phyloP scores from a whole-genome alignment of 2,888 invertebrate genomes.

The Muschampia plurimacula region DNA sequence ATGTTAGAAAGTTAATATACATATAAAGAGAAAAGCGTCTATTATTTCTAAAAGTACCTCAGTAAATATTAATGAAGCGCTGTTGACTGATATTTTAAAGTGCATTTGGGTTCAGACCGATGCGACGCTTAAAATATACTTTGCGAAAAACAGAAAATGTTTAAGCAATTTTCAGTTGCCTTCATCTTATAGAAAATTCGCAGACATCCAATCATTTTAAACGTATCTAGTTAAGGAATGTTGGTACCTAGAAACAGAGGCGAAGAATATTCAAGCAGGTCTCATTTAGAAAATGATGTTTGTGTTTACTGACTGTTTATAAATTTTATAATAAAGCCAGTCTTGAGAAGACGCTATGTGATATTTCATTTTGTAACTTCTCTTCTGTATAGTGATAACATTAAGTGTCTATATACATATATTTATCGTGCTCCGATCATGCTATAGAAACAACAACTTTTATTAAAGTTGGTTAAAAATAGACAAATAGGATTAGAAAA shows the following conservation, averaged over 20 bases:
- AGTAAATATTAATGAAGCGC: not conserved
- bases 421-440: no score
- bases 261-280: constrained; percentile 6
- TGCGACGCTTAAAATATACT: constrained; percentile 11
- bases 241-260: constrained; percentile 9
- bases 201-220: constrained; percentile 36
- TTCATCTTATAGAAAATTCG: constrained; percentile 22
- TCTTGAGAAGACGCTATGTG: not conserved
- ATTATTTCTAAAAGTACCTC: not conserved
- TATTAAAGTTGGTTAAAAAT: no score
- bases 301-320: constrained; percentile 14
- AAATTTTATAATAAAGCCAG: constrained; percentile 3
- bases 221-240: constrained; percentile 29
- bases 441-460: no score
- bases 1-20: no score
- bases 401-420: no score
- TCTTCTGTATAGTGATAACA: no score
- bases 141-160: constrained; percentile 18
- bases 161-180: constrained; percentile 24
- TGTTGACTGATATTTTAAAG: constrained; percentile 8
- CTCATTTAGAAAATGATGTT: constrained; percentile 4
- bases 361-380: no score
- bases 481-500: no score
- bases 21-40: not conserved
- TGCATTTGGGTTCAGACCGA: not conserved